Evolutionary conservation across 1,140 invertebrate species (phyloP), one percentile per base, ranked within the genome.

Genomic region (Tetramorium parvispinum): DNA sequence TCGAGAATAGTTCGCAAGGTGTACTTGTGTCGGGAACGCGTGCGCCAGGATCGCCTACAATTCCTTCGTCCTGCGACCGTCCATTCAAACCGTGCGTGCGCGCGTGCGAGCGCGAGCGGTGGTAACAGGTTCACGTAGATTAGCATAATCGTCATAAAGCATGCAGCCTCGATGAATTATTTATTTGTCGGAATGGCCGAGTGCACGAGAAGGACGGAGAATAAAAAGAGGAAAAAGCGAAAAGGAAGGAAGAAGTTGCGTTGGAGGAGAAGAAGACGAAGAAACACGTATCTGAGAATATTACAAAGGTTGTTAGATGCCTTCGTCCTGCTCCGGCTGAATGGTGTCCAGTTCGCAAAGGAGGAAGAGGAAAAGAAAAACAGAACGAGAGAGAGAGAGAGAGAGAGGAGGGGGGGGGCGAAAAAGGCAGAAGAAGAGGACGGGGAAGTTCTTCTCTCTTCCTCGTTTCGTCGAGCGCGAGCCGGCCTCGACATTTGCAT

Each of bases 121-220:
- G 89, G 87, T 91, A 91, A 91, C 90, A 91, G 90, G 90, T 91
- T 91, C 90, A 91, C 87, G 78, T 63, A 87, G 53, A 91, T 91
- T 91, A 91, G 90, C 90, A 91, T 91, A 91, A 91, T 91, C 90
- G 89, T 91, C 90, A 91, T 91, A 91, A 91, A 91, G 90, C 90
- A 91, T 91, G 90, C 90, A 91, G 87, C 81, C 90, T 89, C 90
- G 85, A 91, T 91, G 90, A 91, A 91, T 91, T 91, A 91, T 91
- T 91, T 91, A 91, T 91, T 88, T 82, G 87, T 91, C 89, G 90
- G 90, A 89, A 89, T 87, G 82, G 61, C 79, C 51, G 71, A 32
- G 63, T 53, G 63, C 63, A 65, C 21, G 68, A 78, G 73, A 10
- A 66, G 61, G 75, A 85, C 11, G 65, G 76, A 66, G 68, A 61